Percentiles rank a stretch among this genome's conserved stretches.
Conservation (phyloP, 1,140 invertebrate genomes). For the Aplysia californica region DNA sequence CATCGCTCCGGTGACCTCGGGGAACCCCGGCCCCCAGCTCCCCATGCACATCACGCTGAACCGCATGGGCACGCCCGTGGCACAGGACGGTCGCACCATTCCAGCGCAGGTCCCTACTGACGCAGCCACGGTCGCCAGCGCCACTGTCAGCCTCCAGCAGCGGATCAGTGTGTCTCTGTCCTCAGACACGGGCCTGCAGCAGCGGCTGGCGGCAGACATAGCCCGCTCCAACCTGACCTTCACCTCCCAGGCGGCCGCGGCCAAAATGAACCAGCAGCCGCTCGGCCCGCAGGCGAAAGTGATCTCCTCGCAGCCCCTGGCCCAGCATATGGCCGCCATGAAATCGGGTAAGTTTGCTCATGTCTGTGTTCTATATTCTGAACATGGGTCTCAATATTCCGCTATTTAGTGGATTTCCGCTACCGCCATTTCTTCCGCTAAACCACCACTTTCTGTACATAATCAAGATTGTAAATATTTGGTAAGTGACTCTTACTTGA, state of each 20-base stretch:
- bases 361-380: background rate
- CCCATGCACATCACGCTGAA: conserved; percentile 19
- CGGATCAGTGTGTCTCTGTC: conserved; percentile 14
- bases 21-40: background rate
- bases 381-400: no score
- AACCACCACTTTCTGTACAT: no score
- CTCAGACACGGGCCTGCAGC: background rate
- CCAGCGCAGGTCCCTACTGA: conserved; percentile 3
- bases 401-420: no score
- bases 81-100: background rate
- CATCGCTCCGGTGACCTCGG: background rate
- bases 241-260: background rate
- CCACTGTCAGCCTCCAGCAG: background rate
- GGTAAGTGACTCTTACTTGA: no score
- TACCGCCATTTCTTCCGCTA: no score
- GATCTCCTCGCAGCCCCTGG: no score
- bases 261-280: background rate
- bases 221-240: background rate
- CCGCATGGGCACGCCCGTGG: background rate
- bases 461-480: no score
- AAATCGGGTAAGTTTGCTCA: background rate
- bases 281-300: conserved; percentile 6
- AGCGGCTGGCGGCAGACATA: background rate
- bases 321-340: background rate
- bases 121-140: no score